Evolutionary conservation across 2,888 invertebrate species (phyloP).

Genomic region (Heliconius ismenius): DNA sequence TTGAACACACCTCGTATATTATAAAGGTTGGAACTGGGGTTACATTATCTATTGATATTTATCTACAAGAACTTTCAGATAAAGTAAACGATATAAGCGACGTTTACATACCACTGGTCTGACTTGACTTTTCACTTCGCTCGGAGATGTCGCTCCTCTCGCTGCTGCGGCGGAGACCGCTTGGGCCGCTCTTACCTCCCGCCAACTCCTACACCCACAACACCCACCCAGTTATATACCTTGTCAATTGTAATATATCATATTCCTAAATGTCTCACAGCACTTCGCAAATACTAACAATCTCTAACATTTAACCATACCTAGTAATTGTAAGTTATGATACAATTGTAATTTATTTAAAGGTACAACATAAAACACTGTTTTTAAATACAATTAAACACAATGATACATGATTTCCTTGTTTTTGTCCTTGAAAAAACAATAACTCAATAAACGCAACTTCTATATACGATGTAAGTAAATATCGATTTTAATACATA

Average conservation of each 20-base stretch:
- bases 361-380: not conserved
- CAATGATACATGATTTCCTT: not conserved
- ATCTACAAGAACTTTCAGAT: not conserved
- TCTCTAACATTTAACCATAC: too few relatives aligned
- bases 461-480: not conserved
- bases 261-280: too few relatives aligned
- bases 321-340: not conserved
- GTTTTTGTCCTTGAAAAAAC: constrained; percentile 13
- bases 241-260: not conserved
- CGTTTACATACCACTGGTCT: constrained; percentile 60
- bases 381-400: not conserved
- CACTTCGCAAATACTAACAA: too few relatives aligned
- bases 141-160: constrained; percentile 62
- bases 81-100: not conserved
- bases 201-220: constrained; percentile 66
- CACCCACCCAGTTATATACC: not conserved
- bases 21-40: too few relatives aligned
- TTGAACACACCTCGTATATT: too few relatives aligned
- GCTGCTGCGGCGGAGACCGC: constrained; percentile 66
- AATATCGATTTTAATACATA: constrained; percentile 17
- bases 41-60: too few relatives aligned
- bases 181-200: constrained; percentile 69
- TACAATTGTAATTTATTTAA: not conserved
- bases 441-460: not conserved
- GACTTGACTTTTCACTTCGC: constrained; percentile 51